Evolutionary conservation across 2,888 invertebrate species (phyloP), one percentile per base, ranked within the genome.

Genomic region (Catonia carolina): DNA sequence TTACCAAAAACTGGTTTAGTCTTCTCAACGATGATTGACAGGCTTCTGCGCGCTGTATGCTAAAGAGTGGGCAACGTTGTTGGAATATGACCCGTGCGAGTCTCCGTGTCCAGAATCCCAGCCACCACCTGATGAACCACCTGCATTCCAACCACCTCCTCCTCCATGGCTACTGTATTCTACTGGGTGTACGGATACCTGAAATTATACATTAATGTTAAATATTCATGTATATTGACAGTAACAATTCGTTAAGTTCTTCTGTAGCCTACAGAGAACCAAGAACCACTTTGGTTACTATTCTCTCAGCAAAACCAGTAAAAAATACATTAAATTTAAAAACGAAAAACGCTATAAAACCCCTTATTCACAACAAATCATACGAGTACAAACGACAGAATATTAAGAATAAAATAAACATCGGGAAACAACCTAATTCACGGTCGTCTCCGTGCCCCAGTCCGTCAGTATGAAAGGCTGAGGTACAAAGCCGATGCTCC

Each of bases 21-120:
- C 27, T 6, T 27, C 27, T 27, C 27, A 27, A 27, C 27, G 27
- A 27, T n/a, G n/a, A n/a, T n/a, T n/a, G n/a, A 27, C 27, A 8
- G 68, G 68, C 61, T 71, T 70, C 68, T 78, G 77, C 60, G 73
- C 77, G 60, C 71, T 71, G 69, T 77, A 78, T 57, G 78, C 78
- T 56, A 78, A 67, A 33, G 74, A 71, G 68, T 78, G 77, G 49
- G 75, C 77, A 56, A 76, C 74, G 42, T 76, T 76, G 55, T 75
- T 71, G 63, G 76, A 75, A 69, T 77, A 76, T 60, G 77, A 73
- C 27, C 77, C 77, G 59, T 76, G 69, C 33, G 64, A 62, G 59
- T 62, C 64, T 33, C 60, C 64, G 51, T 63, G 61, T 37, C 62
- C 63, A 20, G 65, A 63, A 61, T 64, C 63, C 61, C 65, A 65